These are phyloP conservation scores for Riptortus pedestris DNA, from an alignment of 1,140 invertebrate genomes.

Conservation along the genomic window DNA sequence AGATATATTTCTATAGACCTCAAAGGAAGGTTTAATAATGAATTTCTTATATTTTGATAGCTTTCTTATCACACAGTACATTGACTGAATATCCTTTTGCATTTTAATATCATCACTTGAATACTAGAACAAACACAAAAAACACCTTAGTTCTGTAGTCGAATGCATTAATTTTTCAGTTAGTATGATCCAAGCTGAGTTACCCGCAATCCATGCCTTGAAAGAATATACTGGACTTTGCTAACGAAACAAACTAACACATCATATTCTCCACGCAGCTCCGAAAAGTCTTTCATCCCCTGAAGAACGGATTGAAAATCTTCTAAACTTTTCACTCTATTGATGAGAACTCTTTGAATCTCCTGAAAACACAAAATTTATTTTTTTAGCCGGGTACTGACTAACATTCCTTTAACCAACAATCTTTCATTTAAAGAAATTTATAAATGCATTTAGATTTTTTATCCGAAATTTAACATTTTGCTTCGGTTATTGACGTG, in stretches of 20 bases:
- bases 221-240: neutral
- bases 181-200: no score
- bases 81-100: neutral
- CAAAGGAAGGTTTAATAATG: constrained; percentile 58
- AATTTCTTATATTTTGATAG: constrained; percentile 38
- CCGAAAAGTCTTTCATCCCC: constrained; percentile 62
- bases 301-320: constrained; percentile 75
- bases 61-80: neutral
- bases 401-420: no score
- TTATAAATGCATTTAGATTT: no score
- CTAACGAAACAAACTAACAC: neutral
- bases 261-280: constrained; percentile 35
- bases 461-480: no score
- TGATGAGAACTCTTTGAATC: neutral
- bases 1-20: constrained; percentile 68
- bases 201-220: constrained; percentile 1
- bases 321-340: constrained; percentile 58
- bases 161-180: no score
- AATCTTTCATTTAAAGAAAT: no score
- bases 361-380: neutral
- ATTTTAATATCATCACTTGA: neutral
- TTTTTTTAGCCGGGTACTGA: no score
- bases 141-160: no score
- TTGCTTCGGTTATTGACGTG: no score
- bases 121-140: neutral